Conservation (phyloP, 2,888 invertebrate species). For the Nymphalis c-album region DNA sequence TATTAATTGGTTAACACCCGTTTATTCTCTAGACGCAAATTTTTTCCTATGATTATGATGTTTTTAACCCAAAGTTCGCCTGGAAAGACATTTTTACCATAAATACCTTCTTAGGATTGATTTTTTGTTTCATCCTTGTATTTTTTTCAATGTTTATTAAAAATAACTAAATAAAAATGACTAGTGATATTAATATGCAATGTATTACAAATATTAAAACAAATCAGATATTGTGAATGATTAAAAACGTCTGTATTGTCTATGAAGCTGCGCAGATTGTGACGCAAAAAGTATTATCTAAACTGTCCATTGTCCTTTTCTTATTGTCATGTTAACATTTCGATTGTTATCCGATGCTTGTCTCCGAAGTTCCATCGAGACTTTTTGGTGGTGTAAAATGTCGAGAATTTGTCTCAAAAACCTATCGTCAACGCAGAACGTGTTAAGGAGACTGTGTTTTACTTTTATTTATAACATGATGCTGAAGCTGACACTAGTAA, state of each 20-base stretch:
- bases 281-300: slow-evolving; percentile 37
- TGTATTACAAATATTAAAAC: background rate
- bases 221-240: background rate
- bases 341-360: slow-evolving; percentile 70
- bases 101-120: no score
- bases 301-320: slow-evolving; percentile 44
- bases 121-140: no score
- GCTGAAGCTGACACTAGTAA: background rate
- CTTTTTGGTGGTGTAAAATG: slow-evolving; percentile 64
- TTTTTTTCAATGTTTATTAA: no score
- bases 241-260: slow-evolving; percentile 19
- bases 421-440: slow-evolving; percentile 36
- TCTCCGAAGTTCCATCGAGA: slow-evolving; percentile 44
- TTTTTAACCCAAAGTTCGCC: no score
- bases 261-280: slow-evolving; percentile 38
- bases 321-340: slow-evolving; percentile 65
- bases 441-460: slow-evolving; percentile 23
- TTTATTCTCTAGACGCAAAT: no score
- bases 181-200: background rate
- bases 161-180: no score
- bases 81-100: no score
- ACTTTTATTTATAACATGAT: background rate
- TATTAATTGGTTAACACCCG: no score
- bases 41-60: no score
- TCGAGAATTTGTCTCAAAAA: slow-evolving; percentile 51